phyloP scores from a whole-genome alignment of 2,888 invertebrate species.

The Drosophila recens region DNA sequence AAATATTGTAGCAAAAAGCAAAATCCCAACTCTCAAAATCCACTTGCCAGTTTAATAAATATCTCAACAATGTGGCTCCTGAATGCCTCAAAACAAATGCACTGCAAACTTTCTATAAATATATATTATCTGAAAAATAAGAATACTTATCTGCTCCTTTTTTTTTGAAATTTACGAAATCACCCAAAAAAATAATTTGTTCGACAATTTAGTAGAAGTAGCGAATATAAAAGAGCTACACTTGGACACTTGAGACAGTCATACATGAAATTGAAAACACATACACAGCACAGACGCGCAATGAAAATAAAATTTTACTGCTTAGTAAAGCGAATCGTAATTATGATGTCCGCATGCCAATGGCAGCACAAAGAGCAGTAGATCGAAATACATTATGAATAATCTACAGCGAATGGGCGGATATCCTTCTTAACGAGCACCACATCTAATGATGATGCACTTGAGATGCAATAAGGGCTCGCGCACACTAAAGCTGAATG shows the following conservation, averaged over 20 bases:
- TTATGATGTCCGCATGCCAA: constrained; percentile 69
- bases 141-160: background rate
- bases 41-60: constrained; percentile 47
- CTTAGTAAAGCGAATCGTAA: constrained; percentile 64
- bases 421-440: constrained; percentile 72
- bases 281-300: constrained; percentile 7
- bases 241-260: constrained; percentile 59
- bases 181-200: background rate
- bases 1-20: constrained; percentile 32
- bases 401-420: constrained; percentile 59
- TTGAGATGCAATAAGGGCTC: constrained; percentile 30
- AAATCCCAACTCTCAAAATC: constrained; percentile 13
- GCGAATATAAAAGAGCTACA: constrained; percentile 4
- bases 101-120: too few relatives aligned
- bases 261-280: constrained; percentile 36
- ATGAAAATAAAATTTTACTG: constrained; percentile 49
- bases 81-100: background rate
- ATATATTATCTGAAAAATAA: background rate
- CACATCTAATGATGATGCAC: constrained; percentile 35
- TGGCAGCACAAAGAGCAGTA: constrained; percentile 14
- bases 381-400: constrained; percentile 38
- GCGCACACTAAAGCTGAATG: too few relatives aligned
- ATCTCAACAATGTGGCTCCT: constrained; percentile 33
- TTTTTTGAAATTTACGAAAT: background rate
- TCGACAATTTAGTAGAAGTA: background rate